phyloP scores from a whole-genome alignment of 2,888 invertebrate genomes.

The Labia minor region DNA sequence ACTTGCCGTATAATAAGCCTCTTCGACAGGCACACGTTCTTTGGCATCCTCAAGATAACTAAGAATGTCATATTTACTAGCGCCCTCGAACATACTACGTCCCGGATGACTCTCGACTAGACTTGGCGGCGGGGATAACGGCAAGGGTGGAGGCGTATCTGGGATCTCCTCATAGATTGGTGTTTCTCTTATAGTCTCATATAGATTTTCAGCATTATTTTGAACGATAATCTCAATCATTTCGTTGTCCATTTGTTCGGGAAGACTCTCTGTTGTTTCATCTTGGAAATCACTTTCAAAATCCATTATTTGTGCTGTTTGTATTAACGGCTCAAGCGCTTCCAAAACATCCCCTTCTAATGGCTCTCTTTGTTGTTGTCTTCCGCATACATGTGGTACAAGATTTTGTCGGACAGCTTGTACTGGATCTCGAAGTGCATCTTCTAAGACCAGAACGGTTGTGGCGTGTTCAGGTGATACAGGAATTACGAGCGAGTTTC shows the following conservation, averaged over 20 bases:
- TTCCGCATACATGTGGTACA: constrained; percentile 65
- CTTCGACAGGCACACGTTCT: constrained; percentile 60
- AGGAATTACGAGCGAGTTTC: not conserved
- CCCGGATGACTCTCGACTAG: constrained; percentile 41
- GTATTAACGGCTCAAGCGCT: constrained; percentile 28
- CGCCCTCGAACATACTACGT: constrained; percentile 50
- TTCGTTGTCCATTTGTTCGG: constrained; percentile 63
- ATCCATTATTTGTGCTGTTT: constrained; percentile 30
- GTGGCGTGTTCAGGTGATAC: not conserved
- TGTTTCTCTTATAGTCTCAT: constrained; percentile 37
- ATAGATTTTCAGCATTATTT: constrained; percentile 36
- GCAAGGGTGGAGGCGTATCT: constrained; percentile 58
- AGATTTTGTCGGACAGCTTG: constrained; percentile 64
- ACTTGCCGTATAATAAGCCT: constrained; percentile 40
- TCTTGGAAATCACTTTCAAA: constrained; percentile 27
- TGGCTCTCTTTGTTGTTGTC: constrained; percentile 26
- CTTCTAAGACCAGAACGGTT: constrained; percentile 18
- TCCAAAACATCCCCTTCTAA: constrained; percentile 25
- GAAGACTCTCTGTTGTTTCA: constrained; percentile 47
- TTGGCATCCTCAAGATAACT: constrained; percentile 81
- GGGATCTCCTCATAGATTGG: constrained; percentile 40
- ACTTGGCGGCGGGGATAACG: constrained; percentile 62
- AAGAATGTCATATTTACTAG: constrained; percentile 79
- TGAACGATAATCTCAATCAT: constrained; percentile 25
- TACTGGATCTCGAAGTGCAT: constrained; percentile 53